Base-by-base conservation (phyloP, 2,113 vertebrate genomes). In the Emydura subglobosa region DNA sequence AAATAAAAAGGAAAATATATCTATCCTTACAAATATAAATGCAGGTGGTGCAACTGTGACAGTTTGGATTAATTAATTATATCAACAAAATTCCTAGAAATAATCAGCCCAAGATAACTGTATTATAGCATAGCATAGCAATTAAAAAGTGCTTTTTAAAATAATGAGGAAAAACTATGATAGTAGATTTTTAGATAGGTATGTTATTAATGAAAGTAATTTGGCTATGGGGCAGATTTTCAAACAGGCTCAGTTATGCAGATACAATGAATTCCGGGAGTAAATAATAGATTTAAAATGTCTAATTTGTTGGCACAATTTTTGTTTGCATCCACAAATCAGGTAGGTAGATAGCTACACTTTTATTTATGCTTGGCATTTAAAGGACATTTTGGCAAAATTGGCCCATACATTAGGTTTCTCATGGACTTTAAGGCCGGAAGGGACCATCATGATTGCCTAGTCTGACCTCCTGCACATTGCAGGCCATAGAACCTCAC, bases 231-330 rank as follows among this genome's bases (percentile, higher is more conserved):
- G 94, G 72, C 5, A 89, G 81, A 24, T 54, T 96, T 92, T 79
- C 82, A 85, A 94, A 83, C 65, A 65, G 72, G 68, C n/a, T 92
- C n/a, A 76, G 27, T 85, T 88, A 91, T 51, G 12, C 7, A n/a
- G 3, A 21, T 47, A 87, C 21, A 95, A 44, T 79, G 74, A 79
- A n/a, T 9, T 10, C 3, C 2, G 1, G 31, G 12, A 95, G 21
- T 3, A 95, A 95, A 89, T 65, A 83, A 87, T 79, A 80, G 74
- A 34, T 61, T 90, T 91, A 91, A 93, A 87, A 85, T 78, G 34
- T 79, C 87, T 93, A 82, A 53, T 95, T 91, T 95, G 16, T 90
- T 83, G 82, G 89, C 82, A 84, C 31, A 74, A 68, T 74, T 91
- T 82, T 82, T 95, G 85, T 89, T 90, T 85, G 42, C 47, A 74